phyloP scores from a whole-genome alignment of 2,113 vertebrate species.

The Eonycteris spelaea region DNA sequence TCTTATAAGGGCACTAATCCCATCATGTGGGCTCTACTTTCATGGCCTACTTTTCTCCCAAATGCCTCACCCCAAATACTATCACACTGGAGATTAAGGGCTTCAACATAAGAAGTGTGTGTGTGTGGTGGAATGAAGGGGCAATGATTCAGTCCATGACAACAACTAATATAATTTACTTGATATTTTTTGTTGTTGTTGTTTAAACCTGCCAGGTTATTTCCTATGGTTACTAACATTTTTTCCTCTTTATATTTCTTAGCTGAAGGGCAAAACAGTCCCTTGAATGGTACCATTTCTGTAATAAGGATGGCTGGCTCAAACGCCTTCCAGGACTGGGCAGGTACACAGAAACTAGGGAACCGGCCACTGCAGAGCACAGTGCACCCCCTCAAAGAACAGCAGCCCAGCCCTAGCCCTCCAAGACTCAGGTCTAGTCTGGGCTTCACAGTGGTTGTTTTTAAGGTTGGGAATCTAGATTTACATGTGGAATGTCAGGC shows the following conservation, averaged over 20 bases:
- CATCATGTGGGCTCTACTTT: neutral
- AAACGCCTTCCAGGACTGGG: neutral
- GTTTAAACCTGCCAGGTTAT: neutral
- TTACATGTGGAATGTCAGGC: neutral
- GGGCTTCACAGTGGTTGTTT: neutral
- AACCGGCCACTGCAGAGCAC: neutral
- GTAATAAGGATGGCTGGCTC: neutral
- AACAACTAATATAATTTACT: neutral
- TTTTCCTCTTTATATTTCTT: neutral
- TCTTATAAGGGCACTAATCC: neutral
- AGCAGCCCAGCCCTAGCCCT: fast-evolving
- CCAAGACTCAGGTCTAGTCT: neutral
- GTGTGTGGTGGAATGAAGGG: neutral
- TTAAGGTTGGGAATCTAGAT: neutral
- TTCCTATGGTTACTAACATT: neutral
- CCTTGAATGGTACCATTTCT: neutral
- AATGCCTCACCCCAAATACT: neutral
- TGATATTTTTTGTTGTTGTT: neutral
- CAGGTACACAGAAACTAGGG: neutral
- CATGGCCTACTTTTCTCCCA: neutral
- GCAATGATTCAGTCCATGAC: neutral
- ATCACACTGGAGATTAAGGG: neutral
- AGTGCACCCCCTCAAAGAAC: fast-evolving
- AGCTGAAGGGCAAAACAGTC: neutral
- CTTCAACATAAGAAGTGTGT: neutral